Evolutionary conservation across 2,888 invertebrate genomes (phyloP), one percentile per base, ranked within the genome.

Genomic region (Charanyca ferruginea): DNA sequence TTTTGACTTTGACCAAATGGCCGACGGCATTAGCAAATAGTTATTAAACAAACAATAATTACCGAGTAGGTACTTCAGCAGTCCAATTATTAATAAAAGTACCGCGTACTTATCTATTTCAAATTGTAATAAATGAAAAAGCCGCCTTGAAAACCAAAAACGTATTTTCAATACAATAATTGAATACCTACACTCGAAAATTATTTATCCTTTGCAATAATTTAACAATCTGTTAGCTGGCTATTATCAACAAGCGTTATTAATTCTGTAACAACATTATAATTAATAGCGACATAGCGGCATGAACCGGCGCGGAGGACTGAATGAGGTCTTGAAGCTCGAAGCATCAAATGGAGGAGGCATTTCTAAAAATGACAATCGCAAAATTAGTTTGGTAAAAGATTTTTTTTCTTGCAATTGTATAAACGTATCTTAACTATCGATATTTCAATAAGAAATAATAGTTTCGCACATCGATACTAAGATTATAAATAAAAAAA

Each of bases 261-360:
- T 84, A 84, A 77, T 83, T 69, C 62, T 75, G 53, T 70, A 76
- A 74, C 80, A 81, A 86, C 85, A 87, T 87, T 83, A 88, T 90
- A 88, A 92, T 91, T 89, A 90, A 91, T 91, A 84, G 88, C 79
- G 64, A 66, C 71, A 78, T 77, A 81, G 77, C 81, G 77, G 83
- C 82, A 89, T 90, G 86, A 89, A 91, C 90, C 87, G 84, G 79
- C 82, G 71, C 74, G 60, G 83, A 81, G 81, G 71, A 91, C 86
- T 91, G 83, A 88, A 91, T 91, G 88, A 91, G 68, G 53, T 18
- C 75, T 8, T 0, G 75, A 75, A 69, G 42, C 54, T 25, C 3
- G 54, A 73, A 4, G 5, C 0, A 16, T 16, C 5, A 38, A 22
- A 41, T 80, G 85, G 89, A 91, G 78, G 67, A 44, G 89, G 83